Evolutionary conservation across 2,797 vertebrate genomes (phyloP).

Genomic region (Nyctibius grandis): DNA sequence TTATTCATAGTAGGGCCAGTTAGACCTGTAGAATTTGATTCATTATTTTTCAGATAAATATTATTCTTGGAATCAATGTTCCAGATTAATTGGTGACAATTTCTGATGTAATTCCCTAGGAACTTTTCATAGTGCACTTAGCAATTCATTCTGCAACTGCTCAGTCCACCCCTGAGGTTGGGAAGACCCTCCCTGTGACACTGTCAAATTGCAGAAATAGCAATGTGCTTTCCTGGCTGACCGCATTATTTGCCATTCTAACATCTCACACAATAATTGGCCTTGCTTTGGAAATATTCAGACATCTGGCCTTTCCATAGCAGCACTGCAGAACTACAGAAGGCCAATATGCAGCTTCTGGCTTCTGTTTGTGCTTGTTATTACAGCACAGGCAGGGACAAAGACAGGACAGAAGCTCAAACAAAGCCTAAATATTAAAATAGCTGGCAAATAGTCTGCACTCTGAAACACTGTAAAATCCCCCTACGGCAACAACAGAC

Average conservation of each 20-base stretch:
- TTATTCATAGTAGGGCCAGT: neutral
- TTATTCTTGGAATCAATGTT: neutral
- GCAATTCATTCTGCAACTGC: neutral
- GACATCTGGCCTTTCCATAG: neutral
- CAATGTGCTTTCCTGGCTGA: neutral
- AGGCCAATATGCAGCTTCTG: neutral
- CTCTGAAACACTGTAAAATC: neutral
- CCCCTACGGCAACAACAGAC: neutral
- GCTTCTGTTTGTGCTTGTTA: neutral
- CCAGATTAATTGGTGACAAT: neutral
- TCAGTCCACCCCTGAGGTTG: neutral
- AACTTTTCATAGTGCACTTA: neutral
- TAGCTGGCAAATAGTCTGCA: neutral
- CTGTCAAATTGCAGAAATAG: neutral
- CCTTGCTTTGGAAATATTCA: neutral
- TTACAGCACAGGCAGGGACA: neutral
- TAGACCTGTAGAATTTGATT: constrained; percentile 2
- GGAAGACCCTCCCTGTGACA: neutral
- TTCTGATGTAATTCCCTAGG: neutral
- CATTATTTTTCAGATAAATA: constrained; percentile 7
- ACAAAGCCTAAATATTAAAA: neutral
- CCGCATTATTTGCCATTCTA: neutral
- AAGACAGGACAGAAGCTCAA: neutral
- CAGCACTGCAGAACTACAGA: neutral
- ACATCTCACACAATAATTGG: neutral